Percentiles rank a stretch among this genome's conserved stretches.
These are phyloP conservation scores for Diceros bicornis DNA, from an alignment of 2,797 vertebrate genomes.

Conservation along the genomic window DNA sequence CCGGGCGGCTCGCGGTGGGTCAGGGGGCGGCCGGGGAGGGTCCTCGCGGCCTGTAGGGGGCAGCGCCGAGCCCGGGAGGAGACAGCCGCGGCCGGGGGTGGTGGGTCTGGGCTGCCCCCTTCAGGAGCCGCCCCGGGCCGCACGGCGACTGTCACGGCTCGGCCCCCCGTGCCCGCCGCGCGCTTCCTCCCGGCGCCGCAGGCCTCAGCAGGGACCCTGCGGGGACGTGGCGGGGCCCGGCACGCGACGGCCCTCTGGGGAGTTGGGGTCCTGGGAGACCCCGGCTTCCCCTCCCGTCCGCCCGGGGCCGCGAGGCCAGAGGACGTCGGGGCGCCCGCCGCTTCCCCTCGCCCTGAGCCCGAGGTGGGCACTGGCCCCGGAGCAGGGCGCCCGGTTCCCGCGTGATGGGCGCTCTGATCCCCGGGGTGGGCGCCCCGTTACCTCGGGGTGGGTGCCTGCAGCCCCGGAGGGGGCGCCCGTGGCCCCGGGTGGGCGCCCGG, in stretches of 20 bases:
- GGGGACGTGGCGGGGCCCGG: background rate
- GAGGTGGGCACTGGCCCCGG: background rate
- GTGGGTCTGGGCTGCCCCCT: background rate
- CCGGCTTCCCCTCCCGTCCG: background rate
- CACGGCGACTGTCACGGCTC: background rate
- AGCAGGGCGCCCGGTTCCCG: background rate
- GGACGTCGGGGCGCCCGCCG: background rate
- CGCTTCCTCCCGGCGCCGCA: conserved; percentile 15
- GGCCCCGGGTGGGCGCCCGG: background rate
- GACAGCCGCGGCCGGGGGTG: background rate
- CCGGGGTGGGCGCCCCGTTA: background rate
- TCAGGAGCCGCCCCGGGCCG: background rate
- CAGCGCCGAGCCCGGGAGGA: conserved; percentile 52
- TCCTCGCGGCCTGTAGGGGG: conserved; percentile 68
- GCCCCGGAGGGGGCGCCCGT: background rate
- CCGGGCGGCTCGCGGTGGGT: conserved; percentile 63
- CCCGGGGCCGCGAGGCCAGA: background rate
- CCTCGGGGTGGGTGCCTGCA: background rate
- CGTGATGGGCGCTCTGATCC: background rate
- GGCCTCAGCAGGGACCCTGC: background rate
- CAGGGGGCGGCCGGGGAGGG: background rate
- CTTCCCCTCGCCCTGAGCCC: background rate
- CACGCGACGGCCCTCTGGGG: background rate
- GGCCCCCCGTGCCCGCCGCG: background rate
- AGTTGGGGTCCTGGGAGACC: background rate